Percentiles rank a stretch among this genome's conserved stretches.
Conservation (phyloP, 2,113 vertebrate genomes). For the Apeltes quadracus region DNA sequence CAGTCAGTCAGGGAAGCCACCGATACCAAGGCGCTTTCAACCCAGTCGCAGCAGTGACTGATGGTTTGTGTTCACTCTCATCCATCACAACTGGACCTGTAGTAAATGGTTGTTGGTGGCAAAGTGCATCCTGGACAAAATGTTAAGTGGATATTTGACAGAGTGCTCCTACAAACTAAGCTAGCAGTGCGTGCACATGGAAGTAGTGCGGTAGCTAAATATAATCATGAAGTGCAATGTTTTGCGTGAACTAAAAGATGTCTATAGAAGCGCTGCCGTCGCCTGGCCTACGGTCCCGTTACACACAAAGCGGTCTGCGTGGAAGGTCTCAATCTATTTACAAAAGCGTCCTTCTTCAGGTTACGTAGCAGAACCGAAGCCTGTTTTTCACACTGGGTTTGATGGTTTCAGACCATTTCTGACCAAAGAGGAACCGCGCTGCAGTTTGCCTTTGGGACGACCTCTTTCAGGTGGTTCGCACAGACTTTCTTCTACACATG, state of each 20-base stretch:
- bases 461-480: background rate
- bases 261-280: conserved; percentile 67
- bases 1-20: conserved; percentile 72
- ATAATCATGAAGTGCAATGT: conserved; percentile 76
- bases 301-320: conserved; percentile 49
- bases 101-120: conserved; percentile 49
- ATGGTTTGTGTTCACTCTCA: conserved; percentile 23
- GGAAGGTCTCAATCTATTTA: conserved; percentile 67
- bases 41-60: conserved; percentile 41
- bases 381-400: conserved; percentile 31
- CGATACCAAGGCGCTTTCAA: conserved; percentile 55
- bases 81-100: conserved; percentile 10
- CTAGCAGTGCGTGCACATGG: conserved; percentile 76
- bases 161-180: conserved; percentile 80
- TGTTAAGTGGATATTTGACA: conserved; percentile 79
- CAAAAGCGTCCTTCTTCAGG: conserved; percentile 68
- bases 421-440: background rate
- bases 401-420: background rate
- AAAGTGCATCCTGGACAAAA: conserved; percentile 74
- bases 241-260: conserved; percentile 72
- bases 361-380: conserved; percentile 42
- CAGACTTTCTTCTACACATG: background rate
- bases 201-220: conserved; percentile 73
- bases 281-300: conserved; percentile 37
- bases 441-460: background rate